These are phyloP conservation scores for Orchestia grillus DNA, from an alignment of 1,140 invertebrate genomes.

Conservation along the genomic window DNA sequence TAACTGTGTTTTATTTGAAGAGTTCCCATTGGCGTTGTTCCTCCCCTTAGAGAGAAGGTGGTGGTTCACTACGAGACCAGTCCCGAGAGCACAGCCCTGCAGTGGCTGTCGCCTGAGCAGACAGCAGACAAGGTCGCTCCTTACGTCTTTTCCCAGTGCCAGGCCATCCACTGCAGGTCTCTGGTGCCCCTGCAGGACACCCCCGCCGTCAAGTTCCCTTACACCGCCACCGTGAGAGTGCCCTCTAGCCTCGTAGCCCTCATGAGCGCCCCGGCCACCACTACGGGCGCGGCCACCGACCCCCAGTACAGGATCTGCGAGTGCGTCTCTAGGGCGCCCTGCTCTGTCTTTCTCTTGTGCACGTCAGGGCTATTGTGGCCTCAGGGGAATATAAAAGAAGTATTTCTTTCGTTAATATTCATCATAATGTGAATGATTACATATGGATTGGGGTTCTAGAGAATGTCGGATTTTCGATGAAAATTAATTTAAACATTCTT, in stretches of 20 bases:
- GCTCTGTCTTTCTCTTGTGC: no score
- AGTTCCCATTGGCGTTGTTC: slow-evolving; percentile 61
- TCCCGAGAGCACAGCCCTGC: slow-evolving; percentile 83
- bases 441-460: no score
- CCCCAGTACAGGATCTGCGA: background rate
- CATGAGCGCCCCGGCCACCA: slow-evolving; percentile 82
- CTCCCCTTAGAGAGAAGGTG: slow-evolving; percentile 76
- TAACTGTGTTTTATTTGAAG: background rate
- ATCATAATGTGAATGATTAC: no score
- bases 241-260: slow-evolving; percentile 84
- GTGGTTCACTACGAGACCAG: slow-evolving; percentile 82
- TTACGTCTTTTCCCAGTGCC: slow-evolving; percentile 93
- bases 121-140: slow-evolving; percentile 89
- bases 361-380: no score
- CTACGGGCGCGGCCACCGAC: background rate
- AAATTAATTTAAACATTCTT: no score
- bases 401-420: no score
- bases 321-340: background rate
- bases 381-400: no score
- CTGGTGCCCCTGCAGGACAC: slow-evolving; percentile 91
- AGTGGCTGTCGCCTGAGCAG: slow-evolving; percentile 90
- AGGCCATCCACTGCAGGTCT: slow-evolving; percentile 90
- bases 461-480: no score
- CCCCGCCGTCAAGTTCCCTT: slow-evolving; percentile 90
- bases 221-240: slow-evolving; percentile 84